Conservation (phyloP, 2,113 vertebrate species). For the Cryptotis parvus region DNA sequence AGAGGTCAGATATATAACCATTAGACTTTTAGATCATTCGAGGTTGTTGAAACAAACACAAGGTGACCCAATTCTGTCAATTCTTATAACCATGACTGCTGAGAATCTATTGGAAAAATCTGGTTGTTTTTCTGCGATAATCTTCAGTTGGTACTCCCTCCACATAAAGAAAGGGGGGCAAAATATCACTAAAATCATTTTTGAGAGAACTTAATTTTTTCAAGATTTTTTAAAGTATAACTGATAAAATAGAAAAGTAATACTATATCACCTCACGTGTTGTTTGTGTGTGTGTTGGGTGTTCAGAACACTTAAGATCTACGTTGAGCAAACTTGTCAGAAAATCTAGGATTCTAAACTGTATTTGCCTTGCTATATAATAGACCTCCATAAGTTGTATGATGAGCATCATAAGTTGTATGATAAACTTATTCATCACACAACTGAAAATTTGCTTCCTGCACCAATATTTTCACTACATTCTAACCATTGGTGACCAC, state of each 20-base stretch:
- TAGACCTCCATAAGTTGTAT: background rate
- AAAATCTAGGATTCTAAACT: background rate
- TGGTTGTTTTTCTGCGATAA: background rate
- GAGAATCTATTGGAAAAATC: background rate
- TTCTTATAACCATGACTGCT: background rate
- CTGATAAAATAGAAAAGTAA: background rate
- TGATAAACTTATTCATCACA: background rate
- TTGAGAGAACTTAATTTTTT: constrained; percentile 11
- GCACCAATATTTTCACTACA: background rate
- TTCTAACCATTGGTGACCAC: background rate
- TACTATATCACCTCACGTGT: background rate
- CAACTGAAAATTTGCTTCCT: background rate
- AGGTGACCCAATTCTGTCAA: background rate
- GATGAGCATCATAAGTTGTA: no score
- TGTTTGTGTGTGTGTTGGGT: background rate
- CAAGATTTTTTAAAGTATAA: background rate
- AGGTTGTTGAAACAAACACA: background rate
- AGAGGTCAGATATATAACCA: background rate
- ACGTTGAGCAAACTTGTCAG: no score
- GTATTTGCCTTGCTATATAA: background rate
- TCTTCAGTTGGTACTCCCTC: constrained; percentile 18
- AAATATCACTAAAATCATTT: constrained; percentile 28
- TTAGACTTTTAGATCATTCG: background rate
- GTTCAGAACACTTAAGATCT: background rate
- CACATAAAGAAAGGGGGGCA: constrained; percentile 23